Evolutionary conservation across 2,888 invertebrate genomes (phyloP), one percentile per base, ranked within the genome.

Genomic region (Lydus trimaculatus): DNA sequence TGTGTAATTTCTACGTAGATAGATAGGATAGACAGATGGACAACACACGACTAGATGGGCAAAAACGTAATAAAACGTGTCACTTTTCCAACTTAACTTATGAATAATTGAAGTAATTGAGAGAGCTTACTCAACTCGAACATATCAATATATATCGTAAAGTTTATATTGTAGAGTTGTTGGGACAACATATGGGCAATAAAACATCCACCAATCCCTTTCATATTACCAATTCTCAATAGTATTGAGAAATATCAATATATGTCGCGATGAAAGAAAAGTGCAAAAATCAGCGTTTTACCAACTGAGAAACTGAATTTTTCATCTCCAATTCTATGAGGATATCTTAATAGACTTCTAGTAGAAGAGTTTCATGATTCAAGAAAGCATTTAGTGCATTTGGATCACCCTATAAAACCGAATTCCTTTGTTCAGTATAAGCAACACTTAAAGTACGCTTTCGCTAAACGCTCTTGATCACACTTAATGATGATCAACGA

Each of bases 81-180:
- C 52, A 52, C 23, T 52, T 67, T 69, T n/a, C 63, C 60, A 48
- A 64, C 58, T 66, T 70, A 67, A 61, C 67, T 58, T 71, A 63
- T 66, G 66, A 65, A 69, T 68, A 71, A 72, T 66, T 67, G 67
- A 69, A 63, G 72, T 72, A 72, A 72, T 72, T 72, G 66, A 71
- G 63, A 66, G 56, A n/a, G n/a, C n/a, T n/a, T 69, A 67, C 69
- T 72, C 11, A 63, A 67, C 64, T 69, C 66, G 66, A n/a, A n/a
- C n/a, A n/a, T 72, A 72, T 72, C 69, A 15, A 63, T 60, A 59
- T 62, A n/a, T n/a, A n/a, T 63, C 62, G 61, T 71, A 69, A 60
- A 64, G 15, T 39, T 39, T 11, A 39, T 39, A 15, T n/a, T n/a
- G 39, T 39, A 39, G 39, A 39, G 39, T 39, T 39, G 39, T 39